These are phyloP conservation scores for Strigamia maritima DNA, from an alignment of 2,888 invertebrate genomes.

Conservation along the genomic window DNA sequence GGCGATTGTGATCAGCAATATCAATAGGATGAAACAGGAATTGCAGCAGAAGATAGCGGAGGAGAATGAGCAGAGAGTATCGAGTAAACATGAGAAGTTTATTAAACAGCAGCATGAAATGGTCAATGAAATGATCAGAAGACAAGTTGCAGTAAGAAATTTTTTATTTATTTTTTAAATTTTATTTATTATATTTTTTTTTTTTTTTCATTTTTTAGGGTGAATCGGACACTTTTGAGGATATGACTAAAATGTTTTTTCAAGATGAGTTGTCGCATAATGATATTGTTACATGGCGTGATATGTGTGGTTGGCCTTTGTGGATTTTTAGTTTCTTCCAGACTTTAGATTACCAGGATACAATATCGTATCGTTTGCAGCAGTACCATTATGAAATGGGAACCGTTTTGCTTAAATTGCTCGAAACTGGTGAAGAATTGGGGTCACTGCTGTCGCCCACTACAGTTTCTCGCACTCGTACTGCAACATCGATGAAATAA, in stretches of 20 bases:
- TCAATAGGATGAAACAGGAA: background rate
- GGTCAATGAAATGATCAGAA: background rate
- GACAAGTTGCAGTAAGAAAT: background rate
- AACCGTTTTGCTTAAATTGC: background rate
- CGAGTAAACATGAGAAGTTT: slow-evolving; percentile 1
- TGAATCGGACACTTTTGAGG: background rate
- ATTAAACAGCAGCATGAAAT: slow-evolving; percentile 1
- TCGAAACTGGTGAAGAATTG: background rate
- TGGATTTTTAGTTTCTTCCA: background rate
- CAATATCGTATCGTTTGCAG: background rate
- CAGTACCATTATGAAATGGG: slow-evolving; percentile 7
- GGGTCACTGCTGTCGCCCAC: no score
- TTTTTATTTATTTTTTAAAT: no score
- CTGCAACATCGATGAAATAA: no score
- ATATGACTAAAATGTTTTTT: background rate
- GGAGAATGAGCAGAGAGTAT: background rate
- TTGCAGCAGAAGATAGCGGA: background rate
- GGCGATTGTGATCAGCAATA: background rate
- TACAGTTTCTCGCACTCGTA: no score
- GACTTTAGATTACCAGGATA: background rate
- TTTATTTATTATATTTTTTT: no score
- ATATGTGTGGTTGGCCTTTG: background rate
- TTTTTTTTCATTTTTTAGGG: no score
- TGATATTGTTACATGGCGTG: background rate
- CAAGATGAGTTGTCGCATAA: background rate